Evolutionary conservation across 2,888 invertebrate species (phyloP).

Genomic region (Philopedon plagiatum): DNA sequence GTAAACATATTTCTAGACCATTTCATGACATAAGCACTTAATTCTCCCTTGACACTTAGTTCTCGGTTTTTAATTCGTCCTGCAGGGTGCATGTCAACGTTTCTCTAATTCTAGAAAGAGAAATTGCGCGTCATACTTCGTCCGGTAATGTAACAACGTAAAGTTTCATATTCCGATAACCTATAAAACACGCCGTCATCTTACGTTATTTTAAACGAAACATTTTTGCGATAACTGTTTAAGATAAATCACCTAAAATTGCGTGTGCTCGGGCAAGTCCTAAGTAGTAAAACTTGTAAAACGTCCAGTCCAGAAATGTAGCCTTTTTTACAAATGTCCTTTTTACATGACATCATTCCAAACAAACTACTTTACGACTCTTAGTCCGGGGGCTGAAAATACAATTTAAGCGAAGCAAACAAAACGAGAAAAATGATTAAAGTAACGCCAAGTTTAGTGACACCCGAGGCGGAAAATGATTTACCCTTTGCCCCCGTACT

Average conservation of each 20-base stretch:
- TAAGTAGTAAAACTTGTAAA: conserved; percentile 52
- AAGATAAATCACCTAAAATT: conserved; percentile 48
- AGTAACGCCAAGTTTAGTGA: no score
- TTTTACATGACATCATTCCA: conserved; percentile 43
- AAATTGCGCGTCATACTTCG: conserved; percentile 22
- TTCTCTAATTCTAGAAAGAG: conserved; percentile 27
- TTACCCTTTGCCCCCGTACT: conserved; percentile 27
- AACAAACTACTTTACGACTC: conserved; percentile 26
- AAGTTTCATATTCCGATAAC: neutral
- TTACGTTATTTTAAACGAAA: conserved; percentile 40
- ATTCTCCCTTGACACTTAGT: conserved; percentile 39
- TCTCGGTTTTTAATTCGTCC: conserved; percentile 41
- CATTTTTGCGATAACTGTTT: conserved; percentile 44
- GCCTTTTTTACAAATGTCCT: conserved; percentile 43
- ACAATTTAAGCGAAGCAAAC: no score
- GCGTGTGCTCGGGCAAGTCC: conserved; percentile 46
- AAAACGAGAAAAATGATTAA: no score
- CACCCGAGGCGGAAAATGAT: no score
- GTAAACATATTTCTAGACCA: neutral
- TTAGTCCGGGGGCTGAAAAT: conserved; percentile 20
- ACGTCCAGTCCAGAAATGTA: conserved; percentile 40
- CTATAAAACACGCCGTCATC: conserved; percentile 3
- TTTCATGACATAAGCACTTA: conserved; percentile 35
- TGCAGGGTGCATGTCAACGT: conserved; percentile 39
- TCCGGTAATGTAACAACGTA: neutral